Evolutionary conservation across 2,888 invertebrate species (phyloP).

Genomic region (Anagyrus pseudococci): DNA sequence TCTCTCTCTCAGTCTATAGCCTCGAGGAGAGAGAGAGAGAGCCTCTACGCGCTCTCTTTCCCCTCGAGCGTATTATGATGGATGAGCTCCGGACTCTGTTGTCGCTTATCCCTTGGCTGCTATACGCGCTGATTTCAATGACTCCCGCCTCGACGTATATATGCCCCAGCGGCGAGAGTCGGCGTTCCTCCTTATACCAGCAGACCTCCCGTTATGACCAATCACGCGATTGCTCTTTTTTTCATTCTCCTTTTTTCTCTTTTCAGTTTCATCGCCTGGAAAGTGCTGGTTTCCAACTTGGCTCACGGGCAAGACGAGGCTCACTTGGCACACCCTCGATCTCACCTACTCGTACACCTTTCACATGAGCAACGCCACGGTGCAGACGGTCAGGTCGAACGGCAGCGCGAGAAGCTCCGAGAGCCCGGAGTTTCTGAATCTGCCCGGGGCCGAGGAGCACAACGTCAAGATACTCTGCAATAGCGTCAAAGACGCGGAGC

Average conservation of each 20-base stretch:
- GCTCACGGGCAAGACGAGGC: constrained; percentile 76
- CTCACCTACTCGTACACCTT: constrained; percentile 85
- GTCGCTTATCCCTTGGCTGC: too few relatives aligned
- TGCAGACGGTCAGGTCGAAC: constrained; percentile 70
- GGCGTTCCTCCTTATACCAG: too few relatives aligned
- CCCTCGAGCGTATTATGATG: too few relatives aligned
- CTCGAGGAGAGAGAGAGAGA: neutral
- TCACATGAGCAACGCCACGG: constrained; percentile 80
- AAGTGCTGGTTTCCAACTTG: constrained; percentile 88
- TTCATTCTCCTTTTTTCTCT: neutral
- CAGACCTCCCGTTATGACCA: too few relatives aligned
- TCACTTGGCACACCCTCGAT: constrained; percentile 85
- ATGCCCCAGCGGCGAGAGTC: too few relatives aligned
- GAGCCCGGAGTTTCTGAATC: constrained; percentile 50
- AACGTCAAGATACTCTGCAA: constrained; percentile 59
- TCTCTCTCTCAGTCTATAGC: constrained; percentile 16
- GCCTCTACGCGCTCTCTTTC: neutral
- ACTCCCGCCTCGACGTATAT: too few relatives aligned
- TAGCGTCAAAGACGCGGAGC: constrained; percentile 56
- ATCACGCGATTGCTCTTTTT: too few relatives aligned
- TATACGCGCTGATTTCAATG: constrained; percentile 24
- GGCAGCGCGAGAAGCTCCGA: constrained; percentile 52
- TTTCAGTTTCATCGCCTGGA: constrained; percentile 73
- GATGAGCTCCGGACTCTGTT: too few relatives aligned
- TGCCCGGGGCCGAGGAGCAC: constrained; percentile 57